A percentile compares a stretch with the other conserved stretches of the same genome.
Conservation (phyloP, 2,888 invertebrate genomes). For the Oeneis ivallda region DNA sequence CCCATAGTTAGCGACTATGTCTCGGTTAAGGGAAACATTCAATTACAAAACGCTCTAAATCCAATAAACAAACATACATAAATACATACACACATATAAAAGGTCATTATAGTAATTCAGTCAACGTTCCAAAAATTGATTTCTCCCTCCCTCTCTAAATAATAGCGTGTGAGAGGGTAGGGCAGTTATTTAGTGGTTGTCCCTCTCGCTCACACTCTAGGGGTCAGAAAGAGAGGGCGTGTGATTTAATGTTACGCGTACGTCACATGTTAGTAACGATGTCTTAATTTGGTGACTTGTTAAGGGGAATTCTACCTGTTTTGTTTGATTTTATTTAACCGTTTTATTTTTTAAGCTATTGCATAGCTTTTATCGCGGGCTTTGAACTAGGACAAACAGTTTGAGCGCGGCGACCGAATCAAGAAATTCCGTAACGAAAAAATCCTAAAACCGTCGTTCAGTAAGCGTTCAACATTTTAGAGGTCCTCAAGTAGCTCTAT, state of each 20-base stretch:
- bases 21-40: neutral
- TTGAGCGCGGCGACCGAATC: too few relatives aligned
- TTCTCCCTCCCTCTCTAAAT: constrained; percentile 10
- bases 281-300: constrained; percentile 57
- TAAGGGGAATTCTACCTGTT: constrained; percentile 56
- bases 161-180: constrained; percentile 9
- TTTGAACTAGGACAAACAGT: too few relatives aligned
- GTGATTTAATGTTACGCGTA: constrained; percentile 44
- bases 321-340: neutral
- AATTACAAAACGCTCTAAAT: constrained; percentile 12
- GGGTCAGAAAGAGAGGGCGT: constrained; percentile 30
- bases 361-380: too few relatives aligned
- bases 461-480: too few relatives aligned
- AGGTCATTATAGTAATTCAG: constrained; percentile 13
- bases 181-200: constrained; percentile 7
- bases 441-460: too few relatives aligned
- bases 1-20: too few relatives aligned
- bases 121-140: constrained; percentile 16
- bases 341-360: too few relatives aligned
- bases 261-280: constrained; percentile 76
- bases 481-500: too few relatives aligned
- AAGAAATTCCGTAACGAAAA: too few relatives aligned
- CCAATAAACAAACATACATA: constrained; percentile 19
- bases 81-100: constrained; percentile 1
- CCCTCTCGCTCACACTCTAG: constrained; percentile 35